phyloP scores from a whole-genome alignment of 2,888 invertebrate species.

The Folsomia candida region DNA sequence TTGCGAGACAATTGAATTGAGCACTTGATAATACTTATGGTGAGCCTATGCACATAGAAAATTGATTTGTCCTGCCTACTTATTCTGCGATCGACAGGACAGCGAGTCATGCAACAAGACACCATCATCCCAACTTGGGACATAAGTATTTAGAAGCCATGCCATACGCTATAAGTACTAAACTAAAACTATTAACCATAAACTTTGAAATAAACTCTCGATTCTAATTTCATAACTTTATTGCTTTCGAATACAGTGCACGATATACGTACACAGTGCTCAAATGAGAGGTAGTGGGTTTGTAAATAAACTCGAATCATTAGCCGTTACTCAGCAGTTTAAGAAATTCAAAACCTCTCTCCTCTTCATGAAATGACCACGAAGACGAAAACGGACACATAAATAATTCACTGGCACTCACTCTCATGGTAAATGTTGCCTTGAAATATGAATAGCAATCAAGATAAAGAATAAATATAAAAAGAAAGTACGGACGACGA shows the following conservation, averaged over 20 bases:
- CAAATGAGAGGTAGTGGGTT: neutral
- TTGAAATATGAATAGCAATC: neutral
- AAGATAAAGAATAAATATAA: neutral
- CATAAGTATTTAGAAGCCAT: neutral
- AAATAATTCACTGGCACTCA: neutral
- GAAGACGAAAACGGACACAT: neutral
- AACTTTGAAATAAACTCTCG: neutral
- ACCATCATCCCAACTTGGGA: neutral
- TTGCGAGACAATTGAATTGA: too few relatives aligned
- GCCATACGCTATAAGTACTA: neutral
- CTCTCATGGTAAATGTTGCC: neutral
- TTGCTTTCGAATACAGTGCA: neutral
- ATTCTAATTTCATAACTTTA: neutral
- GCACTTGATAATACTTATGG: too few relatives aligned
- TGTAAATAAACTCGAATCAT: neutral
- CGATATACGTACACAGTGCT: too few relatives aligned
- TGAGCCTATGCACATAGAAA: too few relatives aligned
- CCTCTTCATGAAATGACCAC: neutral
- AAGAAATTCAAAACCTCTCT: neutral
- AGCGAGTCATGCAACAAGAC: neutral
- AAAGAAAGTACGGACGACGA: neutral
- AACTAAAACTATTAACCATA: too few relatives aligned
- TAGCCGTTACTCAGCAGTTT: neutral
- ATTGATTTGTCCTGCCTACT: neutral
- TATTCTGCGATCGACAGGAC: neutral